Evolutionary conservation across 2,113 vertebrate genomes (phyloP), one percentile per base, ranked within the genome.

Genomic region (Dicentrarchus labrax): DNA sequence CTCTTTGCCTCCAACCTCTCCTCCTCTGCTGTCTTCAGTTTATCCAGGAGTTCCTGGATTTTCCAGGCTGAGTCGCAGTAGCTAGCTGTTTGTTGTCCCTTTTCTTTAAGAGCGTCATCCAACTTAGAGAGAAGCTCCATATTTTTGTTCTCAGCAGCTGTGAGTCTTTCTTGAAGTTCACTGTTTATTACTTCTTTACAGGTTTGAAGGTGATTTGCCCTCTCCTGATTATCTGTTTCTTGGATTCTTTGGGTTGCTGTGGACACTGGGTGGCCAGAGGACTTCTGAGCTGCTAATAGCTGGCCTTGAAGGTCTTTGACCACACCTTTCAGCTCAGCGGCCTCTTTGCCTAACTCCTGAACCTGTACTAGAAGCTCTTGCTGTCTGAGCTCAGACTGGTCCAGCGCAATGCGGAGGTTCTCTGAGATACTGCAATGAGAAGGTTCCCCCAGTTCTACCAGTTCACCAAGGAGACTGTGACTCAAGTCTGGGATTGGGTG

Each of bases 331-430:
- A 98, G 93, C 50, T 87, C 91, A 0, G 39, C 47, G 7, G 94
- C 95, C 86, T 97, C 97, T 72, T 96, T 89, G 0, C 78, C 82
- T 1, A 95, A 73, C 80, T 82, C 65, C 0, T 87, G 47, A 71
- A 97, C 93, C 77, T 82, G 87, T 83, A 94, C 80, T 61, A 96
- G 90, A 94, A 96, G 96, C 78, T 96, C 93, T 66, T 94, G 96
- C 88, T 97, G 96, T 76, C 86, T 96, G 77, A 98, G 87, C 80
- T 99, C 97, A 8, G 97, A 95, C 65, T 96, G 97, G 89, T 99
- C 97, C 9, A 98, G 97, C 76, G 98, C 96, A 41, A 97, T 83
- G 62, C 95, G 96, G 89, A 98, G 96, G 86, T 97, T 97, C 15
- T 99, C 98, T 0, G 96, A 95, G 6, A 95, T 88, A 65, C 94